Percentiles rank a stretch among this genome's conserved stretches.
These are phyloP conservation scores for Pseudochaenichthys georgianus DNA, from an alignment of 2,797 vertebrate species.

Conservation along the genomic window DNA sequence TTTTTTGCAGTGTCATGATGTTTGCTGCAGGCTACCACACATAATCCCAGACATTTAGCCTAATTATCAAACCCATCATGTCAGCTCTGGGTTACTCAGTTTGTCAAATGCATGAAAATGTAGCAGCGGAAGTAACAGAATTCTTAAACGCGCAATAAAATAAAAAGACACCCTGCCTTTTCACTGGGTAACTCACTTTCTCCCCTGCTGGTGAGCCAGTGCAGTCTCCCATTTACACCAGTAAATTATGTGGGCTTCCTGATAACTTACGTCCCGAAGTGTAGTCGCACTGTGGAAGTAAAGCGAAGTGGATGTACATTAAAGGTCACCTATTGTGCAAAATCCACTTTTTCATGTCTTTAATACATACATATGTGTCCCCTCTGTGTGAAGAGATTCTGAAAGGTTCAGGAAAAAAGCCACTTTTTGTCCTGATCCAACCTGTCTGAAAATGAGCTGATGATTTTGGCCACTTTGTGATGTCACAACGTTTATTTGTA, in stretches of 20 bases:
- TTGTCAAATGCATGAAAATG: slow-evolving; percentile 6
- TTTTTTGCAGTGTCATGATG: not conserved
- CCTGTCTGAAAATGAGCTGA: too few relatives aligned
- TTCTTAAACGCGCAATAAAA: slow-evolving; percentile 18
- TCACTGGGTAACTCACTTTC: slow-evolving; percentile 7
- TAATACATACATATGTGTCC: too few relatives aligned
- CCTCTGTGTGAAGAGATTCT: too few relatives aligned
- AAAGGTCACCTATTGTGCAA: too few relatives aligned
- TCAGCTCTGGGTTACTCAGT: not conserved
- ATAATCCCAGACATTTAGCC: slow-evolving; percentile 27
- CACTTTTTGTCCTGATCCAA: too few relatives aligned
- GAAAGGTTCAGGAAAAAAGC: too few relatives aligned
- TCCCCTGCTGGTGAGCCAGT: slow-evolving; percentile 38
- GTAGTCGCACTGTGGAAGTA: slow-evolving; percentile 7
- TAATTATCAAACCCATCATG: slow-evolving; percentile 34
- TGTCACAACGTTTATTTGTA: too few relatives aligned
- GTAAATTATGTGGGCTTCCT: slow-evolving; percentile 3
- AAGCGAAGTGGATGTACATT: not conserved
- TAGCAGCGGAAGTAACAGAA: slow-evolving; percentile 12
- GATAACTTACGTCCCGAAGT: slow-evolving; percentile 28
- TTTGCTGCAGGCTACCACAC: slow-evolving; percentile 27
- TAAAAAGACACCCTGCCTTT: slow-evolving; percentile 9
- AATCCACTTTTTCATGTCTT: too few relatives aligned
- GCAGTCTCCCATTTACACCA: slow-evolving; percentile 18
- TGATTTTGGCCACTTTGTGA: too few relatives aligned